Evolutionary conservation across 92 coral and sea anemone species (phyloP).

Genomic region (Phenganax marumi): DNA sequence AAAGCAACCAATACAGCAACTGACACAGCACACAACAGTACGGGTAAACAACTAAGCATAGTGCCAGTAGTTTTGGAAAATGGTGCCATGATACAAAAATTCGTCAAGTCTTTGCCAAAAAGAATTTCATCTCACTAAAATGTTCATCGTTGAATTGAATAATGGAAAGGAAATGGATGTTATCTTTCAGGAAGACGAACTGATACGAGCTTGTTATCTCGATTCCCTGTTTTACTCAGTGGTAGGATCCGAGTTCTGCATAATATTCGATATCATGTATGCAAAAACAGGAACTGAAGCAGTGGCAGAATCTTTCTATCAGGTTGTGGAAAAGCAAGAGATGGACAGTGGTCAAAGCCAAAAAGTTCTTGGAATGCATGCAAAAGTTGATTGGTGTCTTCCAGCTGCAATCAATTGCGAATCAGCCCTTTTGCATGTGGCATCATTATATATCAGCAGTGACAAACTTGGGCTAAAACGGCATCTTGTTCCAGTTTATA

Average conservation of each 20-base stretch:
- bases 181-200: neutral
- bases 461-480: neutral
- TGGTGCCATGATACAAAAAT: too few species aligned
- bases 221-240: constrained; percentile 6
- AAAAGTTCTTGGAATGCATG: neutral
- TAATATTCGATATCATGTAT: neutral
- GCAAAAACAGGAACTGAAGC: constrained; percentile 5
- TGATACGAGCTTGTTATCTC: neutral
- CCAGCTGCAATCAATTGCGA: neutral
- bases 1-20: too few species aligned
- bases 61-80: too few species aligned
- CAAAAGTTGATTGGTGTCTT: constrained; percentile 3
- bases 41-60: too few species aligned
- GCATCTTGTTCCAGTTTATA: too few species aligned
- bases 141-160: neutral
- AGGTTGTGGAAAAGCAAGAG: neutral
- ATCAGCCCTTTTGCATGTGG: neutral
- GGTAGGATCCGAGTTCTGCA: neutral
- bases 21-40: too few species aligned
- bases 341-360: neutral
- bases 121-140: neutral
- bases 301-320: neutral
- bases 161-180: neutral
- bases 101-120: too few species aligned
- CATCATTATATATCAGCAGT: neutral